Evolutionary conservation across 1,140 invertebrate species (phyloP).

Genomic region (Vanessa tameamea): DNA sequence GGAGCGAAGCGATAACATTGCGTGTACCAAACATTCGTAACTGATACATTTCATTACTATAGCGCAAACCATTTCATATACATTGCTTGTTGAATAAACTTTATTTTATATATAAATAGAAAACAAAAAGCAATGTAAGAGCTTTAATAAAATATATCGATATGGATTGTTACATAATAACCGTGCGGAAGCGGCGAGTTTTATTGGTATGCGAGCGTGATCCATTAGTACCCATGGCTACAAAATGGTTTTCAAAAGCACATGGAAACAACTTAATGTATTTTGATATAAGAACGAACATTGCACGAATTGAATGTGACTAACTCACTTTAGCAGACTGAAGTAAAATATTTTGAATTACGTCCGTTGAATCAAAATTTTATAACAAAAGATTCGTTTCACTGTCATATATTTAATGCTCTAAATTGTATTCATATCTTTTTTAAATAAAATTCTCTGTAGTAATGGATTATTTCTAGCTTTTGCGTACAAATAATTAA

Average conservation of each 20-base stretch:
- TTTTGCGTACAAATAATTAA: no score
- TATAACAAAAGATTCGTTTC: neutral
- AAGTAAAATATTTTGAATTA: conserved; percentile 1
- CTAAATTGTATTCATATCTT: no score
- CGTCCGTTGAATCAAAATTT: neutral
- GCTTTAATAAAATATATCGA: neutral
- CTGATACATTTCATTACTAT: neutral
- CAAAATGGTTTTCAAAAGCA: conserved; percentile 12
- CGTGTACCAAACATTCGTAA: conserved; percentile 21
- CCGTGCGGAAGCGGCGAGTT: conserved; percentile 35
- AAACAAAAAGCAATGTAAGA: conserved; percentile 9
- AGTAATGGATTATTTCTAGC: no score
- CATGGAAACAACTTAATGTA: conserved; percentile 3
- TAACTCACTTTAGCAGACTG: neutral
- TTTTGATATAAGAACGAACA: neutral
- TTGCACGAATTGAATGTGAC: neutral
- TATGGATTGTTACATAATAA: conserved; percentile 22
- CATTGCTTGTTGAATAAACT: conserved; percentile 16
- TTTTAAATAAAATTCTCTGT: no score
- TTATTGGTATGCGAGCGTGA: conserved; percentile 40
- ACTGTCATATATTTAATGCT: no score
- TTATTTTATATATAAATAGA: neutral
- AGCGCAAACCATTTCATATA: conserved; percentile 2
- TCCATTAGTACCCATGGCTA: conserved; percentile 40
- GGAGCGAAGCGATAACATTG: conserved; percentile 24